Evolutionary conservation across 2,888 invertebrate species (phyloP), one percentile per base, ranked within the genome.

Genomic region (Rhynchonema sp.): DNA sequence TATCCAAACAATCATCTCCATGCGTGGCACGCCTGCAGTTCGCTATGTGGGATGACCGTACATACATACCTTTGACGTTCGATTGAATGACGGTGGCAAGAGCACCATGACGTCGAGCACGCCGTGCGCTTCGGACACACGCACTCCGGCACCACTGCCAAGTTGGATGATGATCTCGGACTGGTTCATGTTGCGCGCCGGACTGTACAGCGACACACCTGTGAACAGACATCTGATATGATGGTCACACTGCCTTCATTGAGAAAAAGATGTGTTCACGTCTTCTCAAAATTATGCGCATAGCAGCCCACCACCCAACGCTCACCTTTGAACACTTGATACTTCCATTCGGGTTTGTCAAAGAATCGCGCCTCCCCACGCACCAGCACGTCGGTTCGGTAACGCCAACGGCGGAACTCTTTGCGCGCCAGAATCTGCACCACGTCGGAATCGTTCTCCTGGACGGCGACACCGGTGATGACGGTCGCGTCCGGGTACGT

Each of bases 161-260:
- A 92, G 90, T 86, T 91, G 88, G 57, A 92, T 83, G 46, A 92
- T 81, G 29, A 94, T 87, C 77, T 92, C 89, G 0, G 90, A 89
- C 75, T 91, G 91, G 76, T 91, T 90, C 59, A 89, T 77, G 65
- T 89, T 82, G 69, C 87, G 86, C 59, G 86, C 84, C 1, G 90
- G 90, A 25, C 87, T 87, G 72, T 90, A 89, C 0, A 92, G 86
- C 0, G 87, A 83, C 0, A 89, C 88, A 59, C 86, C 84, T 83
- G 70, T 28, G 23, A 23, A 23, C 20, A 52, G 6, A 52, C n/a
- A n/a, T n/a, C n/a, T n/a, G n/a, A n/a, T n/a, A n/a, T n/a, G n/a
- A n/a, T n/a, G n/a, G n/a, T 22, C 46, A 46, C 46, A 13, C 13
- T 46, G 13, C 46, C 13, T 25, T 52, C 52, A 52, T 17, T 6